Evolutionary conservation across 2,797 vertebrate genomes (phyloP).

Genomic region (Sebastes minor): DNA sequence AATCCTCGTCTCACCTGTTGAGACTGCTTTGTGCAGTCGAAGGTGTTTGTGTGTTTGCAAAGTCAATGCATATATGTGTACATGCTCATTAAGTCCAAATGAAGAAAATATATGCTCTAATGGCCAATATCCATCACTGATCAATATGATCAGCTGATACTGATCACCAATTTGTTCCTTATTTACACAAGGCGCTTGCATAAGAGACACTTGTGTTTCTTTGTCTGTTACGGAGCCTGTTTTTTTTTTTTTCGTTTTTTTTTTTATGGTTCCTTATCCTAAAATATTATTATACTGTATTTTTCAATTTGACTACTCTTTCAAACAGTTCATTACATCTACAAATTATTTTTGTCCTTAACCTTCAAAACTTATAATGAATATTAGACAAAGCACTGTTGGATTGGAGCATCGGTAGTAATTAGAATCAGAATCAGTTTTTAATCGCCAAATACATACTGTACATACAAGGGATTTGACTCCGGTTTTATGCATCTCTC

Average conservation of each 20-base stretch:
- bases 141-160: not conserved
- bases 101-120: not conserved
- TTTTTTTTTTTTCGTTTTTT: not conserved
- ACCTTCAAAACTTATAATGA: not conserved
- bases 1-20: slow-evolving; percentile 59
- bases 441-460: too few species aligned
- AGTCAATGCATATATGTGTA: too few species aligned
- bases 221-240: not conserved
- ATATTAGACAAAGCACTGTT: not conserved
- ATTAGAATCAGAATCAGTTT: not conserved
- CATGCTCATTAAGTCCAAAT: not conserved
- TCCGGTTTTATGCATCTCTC: too few species aligned
- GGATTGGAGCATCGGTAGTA: not conserved
- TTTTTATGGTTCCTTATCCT: not conserved
- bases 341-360: not conserved
- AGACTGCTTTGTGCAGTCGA: slow-evolving; percentile 8
- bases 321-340: not conserved
- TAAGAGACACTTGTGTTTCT: not conserved
- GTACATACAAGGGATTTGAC: not conserved
- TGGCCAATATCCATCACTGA: not conserved
- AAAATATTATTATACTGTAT: not conserved
- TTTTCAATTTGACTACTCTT: not conserved
- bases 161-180: not conserved
- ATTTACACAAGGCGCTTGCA: not conserved
- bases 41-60: not conserved